A percentile compares a stretch with the other conserved stretches of the same genome.
phyloP scores from a whole-genome alignment of 2,888 invertebrate genomes.

The Patella depressa region DNA sequence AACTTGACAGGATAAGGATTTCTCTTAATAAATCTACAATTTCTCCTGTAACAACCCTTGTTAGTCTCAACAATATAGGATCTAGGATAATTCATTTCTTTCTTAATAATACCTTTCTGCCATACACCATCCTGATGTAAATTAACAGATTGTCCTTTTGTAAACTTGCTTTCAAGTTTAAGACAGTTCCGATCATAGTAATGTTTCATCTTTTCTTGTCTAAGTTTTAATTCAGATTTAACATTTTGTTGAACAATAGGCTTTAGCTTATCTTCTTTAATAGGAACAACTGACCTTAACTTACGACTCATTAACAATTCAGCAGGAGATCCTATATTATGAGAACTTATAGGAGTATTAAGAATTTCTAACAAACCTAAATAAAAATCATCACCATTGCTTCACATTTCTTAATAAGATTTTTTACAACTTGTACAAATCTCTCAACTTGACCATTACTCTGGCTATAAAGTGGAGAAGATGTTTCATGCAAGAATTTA shows the following conservation, averaged over 20 bases:
- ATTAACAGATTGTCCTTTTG: neutral
- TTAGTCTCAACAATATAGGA: neutral
- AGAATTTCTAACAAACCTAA: neutral
- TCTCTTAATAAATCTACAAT: neutral
- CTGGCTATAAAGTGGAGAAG: neutral
- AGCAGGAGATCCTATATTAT: neutral
- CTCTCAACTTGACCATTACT: neutral
- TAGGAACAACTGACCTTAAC: neutral
- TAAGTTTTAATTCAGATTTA: neutral
- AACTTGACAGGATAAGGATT: neutral
- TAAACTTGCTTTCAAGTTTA: neutral
- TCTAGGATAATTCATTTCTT: neutral
- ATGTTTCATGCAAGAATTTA: neutral
- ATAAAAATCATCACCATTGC: neutral
- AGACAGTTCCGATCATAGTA: neutral
- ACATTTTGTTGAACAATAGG: neutral
- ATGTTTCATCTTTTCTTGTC: neutral
- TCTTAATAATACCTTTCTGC: neutral
- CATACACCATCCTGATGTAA: neutral
- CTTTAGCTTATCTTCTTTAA: neutral
- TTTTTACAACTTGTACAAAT: neutral
- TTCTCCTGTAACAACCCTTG: neutral
- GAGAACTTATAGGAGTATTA: neutral
- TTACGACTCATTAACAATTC: slow-evolving; percentile 1
- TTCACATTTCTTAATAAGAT: neutral